Evolutionary conservation across 2,888 invertebrate genomes (phyloP), one percentile per base, ranked within the genome.

Genomic region (Agrypnus murinus): DNA sequence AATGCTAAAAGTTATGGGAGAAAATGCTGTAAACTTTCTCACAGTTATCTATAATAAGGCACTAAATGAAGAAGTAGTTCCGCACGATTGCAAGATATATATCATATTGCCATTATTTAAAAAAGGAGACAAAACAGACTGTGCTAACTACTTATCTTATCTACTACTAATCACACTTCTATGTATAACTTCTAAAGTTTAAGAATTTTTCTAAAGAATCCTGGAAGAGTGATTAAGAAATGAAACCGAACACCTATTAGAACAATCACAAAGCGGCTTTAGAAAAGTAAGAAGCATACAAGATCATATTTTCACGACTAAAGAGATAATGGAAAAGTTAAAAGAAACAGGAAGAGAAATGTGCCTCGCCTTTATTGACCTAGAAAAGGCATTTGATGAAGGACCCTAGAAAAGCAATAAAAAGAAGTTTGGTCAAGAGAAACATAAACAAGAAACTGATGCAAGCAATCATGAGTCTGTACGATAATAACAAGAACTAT

Each of bases 231-330:
- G 65, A 46, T n/a, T n/a, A n/a, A n/a, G n/a, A n/a, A n/a, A n/a
- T n/a, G n/a, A n/a, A n/a, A n/a, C 40, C 9, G 36, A 62, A 31
- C 15, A 17, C 2, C 62, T 12, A 32, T 25, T 69, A 17, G 19
- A 17, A 40, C 12, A 55, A 36, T 40, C 36, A 34, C 65, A 70
- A 45, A 66, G 65, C 17, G 65, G 70, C 5, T 70, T 70, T 19
- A 48, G 48, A 40, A 65, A 58, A 38, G 65, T 31, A n/a, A 36
- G 43, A 14, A 46, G 59, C 8, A 55, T 38, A 43, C 70, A 70
- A 43, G 70, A 70, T 12, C 43, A 65, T n/a, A 32, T 65, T 14
- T 70, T 70, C 43, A 70, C 53, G 36, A 58, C 53, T 45, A 70
- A 48, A 53, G 45, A 70, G 46, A 58, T 70, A 38, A 48, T 58